phyloP scores from a whole-genome alignment of 2,888 invertebrate species.

The Dasypolia templi region DNA sequence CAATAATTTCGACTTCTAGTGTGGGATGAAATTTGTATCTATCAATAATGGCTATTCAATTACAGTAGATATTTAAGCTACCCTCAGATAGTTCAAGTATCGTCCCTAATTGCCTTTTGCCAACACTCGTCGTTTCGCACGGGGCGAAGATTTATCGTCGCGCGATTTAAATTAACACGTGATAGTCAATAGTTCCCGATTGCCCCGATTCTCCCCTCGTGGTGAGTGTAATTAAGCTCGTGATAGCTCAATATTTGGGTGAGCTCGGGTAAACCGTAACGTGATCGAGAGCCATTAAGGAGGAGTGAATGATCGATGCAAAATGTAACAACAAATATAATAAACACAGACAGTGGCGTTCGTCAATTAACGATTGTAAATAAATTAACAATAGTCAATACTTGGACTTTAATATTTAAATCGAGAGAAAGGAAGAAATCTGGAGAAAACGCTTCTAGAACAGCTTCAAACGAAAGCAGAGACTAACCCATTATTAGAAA shows the following conservation, averaged over 20 bases:
- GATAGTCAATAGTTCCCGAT: conserved; percentile 75
- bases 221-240: conserved; percentile 69
- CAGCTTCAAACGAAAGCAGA: neutral
- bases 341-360: neutral
- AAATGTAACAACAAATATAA: conserved; percentile 46
- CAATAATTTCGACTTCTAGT: neutral
- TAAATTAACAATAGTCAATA: conserved; percentile 7
- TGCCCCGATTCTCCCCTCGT: conserved; percentile 66
- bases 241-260: conserved; percentile 75
- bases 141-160: conserved; percentile 84
- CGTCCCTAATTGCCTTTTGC: conserved; percentile 75
- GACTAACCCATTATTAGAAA: conserved; percentile 1
- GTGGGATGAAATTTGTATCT: conserved; percentile 23
- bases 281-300: conserved; percentile 55
- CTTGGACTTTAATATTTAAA: neutral
- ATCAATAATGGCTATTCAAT: conserved; percentile 57
- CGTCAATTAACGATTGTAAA: conserved; percentile 16
- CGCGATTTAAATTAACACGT: conserved; percentile 85
- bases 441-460: neutral
- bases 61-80: conserved; percentile 63
- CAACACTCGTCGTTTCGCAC: conserved; percentile 83
- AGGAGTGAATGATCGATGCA: conserved; percentile 33
- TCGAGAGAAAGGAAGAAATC: neutral
- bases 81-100: conserved; percentile 72
- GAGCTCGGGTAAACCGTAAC: conserved; percentile 47